Evolutionary conservation across 2,113 vertebrate genomes (phyloP), one percentile per base, ranked within the genome.

Genomic region (Atractosteus spatula): DNA sequence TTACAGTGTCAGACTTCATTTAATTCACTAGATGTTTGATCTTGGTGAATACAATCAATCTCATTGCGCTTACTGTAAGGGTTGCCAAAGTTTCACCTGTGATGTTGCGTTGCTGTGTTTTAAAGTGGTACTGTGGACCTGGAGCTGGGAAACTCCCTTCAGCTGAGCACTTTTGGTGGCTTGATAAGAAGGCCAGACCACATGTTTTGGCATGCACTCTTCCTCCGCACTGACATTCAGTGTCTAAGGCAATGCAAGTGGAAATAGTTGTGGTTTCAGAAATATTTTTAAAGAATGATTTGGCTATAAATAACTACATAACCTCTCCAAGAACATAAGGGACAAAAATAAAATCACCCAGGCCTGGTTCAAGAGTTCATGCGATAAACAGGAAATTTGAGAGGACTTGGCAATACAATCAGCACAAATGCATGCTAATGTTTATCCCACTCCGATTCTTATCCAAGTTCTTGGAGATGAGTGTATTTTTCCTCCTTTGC

Each of bases 381-480:
- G 16, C 3, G 17, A 17, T 59, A 57, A 69, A 69, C 55, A 69
- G 68, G 68, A 69, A 57, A 69, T 55, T n/a, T n/a, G n/a, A 29
- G n/a, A 55, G 14, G 11, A 51, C 11, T 68, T 68, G n/a, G 66
- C 51, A n/a, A 68, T 51, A 68, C 51, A 68, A 17, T 2, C n/a
- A 68, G 44, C 12, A 68, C 42, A n/a, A 68, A 57, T 55, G 6
- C 17, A 64, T 41, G 2, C 7, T 64, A 29, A 7, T 64, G 41
- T 29, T 29, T 29, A 29, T 29, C 29, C 29, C 29, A 29, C 29
- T 29, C 29, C 29, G 29, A 29, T 29, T 29, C 29, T 29, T 29
- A 29, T 29, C 29, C 29, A 29, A 29, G 29, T 29, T 29, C 29
- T 29, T 29, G 29, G 29, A 29, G 29, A 29, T 29, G 1, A 29